Base-by-base conservation (phyloP, 2,797 vertebrate species). In the Coranthus polyacanthus region DNA sequence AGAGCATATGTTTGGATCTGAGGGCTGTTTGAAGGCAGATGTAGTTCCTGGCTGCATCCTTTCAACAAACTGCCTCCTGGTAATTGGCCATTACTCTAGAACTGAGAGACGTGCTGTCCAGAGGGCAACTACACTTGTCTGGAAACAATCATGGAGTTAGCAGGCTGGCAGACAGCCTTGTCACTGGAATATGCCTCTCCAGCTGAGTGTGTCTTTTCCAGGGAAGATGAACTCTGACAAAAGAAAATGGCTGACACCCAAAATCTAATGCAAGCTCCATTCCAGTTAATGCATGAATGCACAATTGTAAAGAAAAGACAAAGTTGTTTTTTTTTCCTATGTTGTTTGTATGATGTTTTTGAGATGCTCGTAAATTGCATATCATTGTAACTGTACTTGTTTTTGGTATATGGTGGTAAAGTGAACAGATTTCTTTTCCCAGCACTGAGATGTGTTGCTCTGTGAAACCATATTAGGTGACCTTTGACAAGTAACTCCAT, bases 61-160 rank as follows among this genome's bases (percentile, higher is more conserved):
- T 92, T 92, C 88, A 91, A 87, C 91, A 90, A 91, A 90, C 89
- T 90, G 86, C 82, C 85, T 88, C 77, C 82, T 92, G 79, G 88
- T 93, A 92, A 93, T 92, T 92, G 90, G 83, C 90, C 88, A 92
- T 92, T 91, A 91, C 87, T 91, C 81, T 66, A 71, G 79, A 90
- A 86, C 80, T 83, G 86, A 86, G 86, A 90, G 84, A 85, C 75
- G 71, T 79, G 87, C 86, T 87, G 87, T 91, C 89, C 89, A 91
- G 83, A 91, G 89, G 90, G 91, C 88, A 91, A 90, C 91, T 85
- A 55, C 72, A 80, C 82, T 88, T 89, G 88, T 89, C 92, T 94
- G 92, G 91, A 92, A 93, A 88, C 89, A 92, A 93, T 94, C 90
- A 93, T 79, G 78, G 81, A 80, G 81, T 90, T 78, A 86, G 85